A percentile compares a stretch with the other conserved stretches of the same genome.
Conservation (phyloP, 2,888 invertebrate species). For the Xestia c-nigrum region DNA sequence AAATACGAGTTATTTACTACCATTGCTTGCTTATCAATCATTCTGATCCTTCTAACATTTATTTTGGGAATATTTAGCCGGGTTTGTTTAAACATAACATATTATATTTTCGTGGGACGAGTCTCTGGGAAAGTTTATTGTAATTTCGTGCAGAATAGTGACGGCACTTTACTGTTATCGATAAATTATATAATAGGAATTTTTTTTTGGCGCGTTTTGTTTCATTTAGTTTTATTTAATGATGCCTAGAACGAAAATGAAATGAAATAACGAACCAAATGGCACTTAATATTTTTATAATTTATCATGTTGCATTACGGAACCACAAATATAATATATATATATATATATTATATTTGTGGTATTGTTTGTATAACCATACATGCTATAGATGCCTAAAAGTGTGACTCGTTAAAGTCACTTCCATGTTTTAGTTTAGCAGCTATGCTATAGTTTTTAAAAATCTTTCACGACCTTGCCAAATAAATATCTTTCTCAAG, state of each 20-base stretch:
- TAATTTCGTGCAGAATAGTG: too few species aligned
- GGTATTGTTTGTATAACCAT: too few species aligned
- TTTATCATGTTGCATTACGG: background rate
- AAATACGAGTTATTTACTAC: conserved; percentile 5
- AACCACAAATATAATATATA: background rate
- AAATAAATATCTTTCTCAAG: conserved; percentile 8
- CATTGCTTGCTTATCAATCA: background rate
- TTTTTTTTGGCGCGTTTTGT: too few species aligned
- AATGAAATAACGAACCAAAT: too few species aligned
- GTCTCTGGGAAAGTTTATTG: background rate
- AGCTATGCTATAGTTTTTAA: conserved; percentile 1
- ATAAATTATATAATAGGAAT: too few species aligned
- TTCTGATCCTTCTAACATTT: background rate
- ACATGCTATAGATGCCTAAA: background rate
- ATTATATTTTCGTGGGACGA: background rate
- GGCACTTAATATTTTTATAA: too few species aligned
- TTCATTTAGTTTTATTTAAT: too few species aligned
- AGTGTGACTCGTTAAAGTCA: background rate
- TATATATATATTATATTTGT: too few species aligned
- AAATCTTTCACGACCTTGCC: conserved; percentile 22
- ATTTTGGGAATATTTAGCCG: background rate
- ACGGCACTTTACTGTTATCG: too few species aligned
- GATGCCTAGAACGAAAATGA: too few species aligned
- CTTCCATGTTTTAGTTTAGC: background rate
- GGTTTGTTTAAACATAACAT: conserved; percentile 5